Evolutionary conservation across 2,113 vertebrate species (phyloP), one percentile per base, ranked within the genome.

Genomic region (Lepisosteus osseus): DNA sequence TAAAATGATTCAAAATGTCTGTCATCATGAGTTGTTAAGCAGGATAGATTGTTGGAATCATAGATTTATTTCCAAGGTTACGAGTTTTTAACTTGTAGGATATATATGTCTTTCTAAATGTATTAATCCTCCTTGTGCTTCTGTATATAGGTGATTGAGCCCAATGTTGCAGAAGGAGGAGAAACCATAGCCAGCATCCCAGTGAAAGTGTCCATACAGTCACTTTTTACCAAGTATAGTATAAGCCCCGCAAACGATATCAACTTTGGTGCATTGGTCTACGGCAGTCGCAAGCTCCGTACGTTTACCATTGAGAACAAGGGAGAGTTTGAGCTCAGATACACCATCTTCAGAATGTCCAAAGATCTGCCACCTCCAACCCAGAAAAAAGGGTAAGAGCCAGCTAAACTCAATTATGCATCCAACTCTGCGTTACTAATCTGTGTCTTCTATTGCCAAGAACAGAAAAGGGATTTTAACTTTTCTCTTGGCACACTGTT

Each of bases 91-190:
- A 51, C 4, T 11, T 6, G 43, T 66, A 47, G 12, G 4, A 41
- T 63, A 63, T 1, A 17, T 6, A 7, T 64, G 42, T 6, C 1
- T 2, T 62, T 42, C 7, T 57, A 7, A 63, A 15, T 8, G 12
- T 13, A 40, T 65, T 55, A 41, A 1, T 4, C 14, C 57, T 41
- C n/a, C 54, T 14, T 3, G 47, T 51, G 47, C 17, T 0, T 7
- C 6, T 61, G 7, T 7, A 41, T n/a, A 12, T 80, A 99, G 97
- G 86, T 98, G 59, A 92, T 90, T 75, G 97, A 99, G 65, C 93
- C 94, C 54, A 89, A 1, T 54, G 1, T 84, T 2, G 7, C 75
- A 3, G 78, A 89, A 42, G 90, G 82, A 64, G 86, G 84, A 1
- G 89, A 94, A 82, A 78, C 77, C 47, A 88, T 96, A 0, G 86